Percentiles rank a stretch among this genome's conserved stretches.
phyloP scores from a whole-genome alignment of 2,888 invertebrate genomes.

The Cephus nigrinus region DNA sequence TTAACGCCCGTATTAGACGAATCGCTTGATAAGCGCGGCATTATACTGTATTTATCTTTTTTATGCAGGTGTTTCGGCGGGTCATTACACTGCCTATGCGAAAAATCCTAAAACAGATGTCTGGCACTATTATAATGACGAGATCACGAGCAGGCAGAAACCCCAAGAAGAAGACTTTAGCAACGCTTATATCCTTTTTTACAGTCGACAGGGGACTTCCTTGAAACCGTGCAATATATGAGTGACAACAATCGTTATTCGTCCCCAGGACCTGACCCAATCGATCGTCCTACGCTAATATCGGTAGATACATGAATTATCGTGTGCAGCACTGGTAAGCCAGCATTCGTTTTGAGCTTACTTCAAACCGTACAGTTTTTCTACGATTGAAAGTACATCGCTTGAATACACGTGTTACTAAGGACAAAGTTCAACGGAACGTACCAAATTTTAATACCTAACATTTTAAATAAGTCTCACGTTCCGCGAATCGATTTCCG shows the following conservation, averaged over 20 bases:
- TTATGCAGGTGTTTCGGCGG: constrained; percentile 70
- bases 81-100: constrained; percentile 74
- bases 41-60: not conserved
- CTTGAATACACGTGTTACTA: not conserved
- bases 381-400: not conserved
- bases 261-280: not conserved
- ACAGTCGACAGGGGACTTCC: constrained; percentile 69
- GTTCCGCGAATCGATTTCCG: not conserved
- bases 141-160: constrained; percentile 68
- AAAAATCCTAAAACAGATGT: constrained; percentile 69
- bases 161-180: constrained; percentile 72
- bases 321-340: not conserved
- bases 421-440: not conserved
- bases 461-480: not conserved
- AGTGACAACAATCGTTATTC: constrained; percentile 23
- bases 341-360: not conserved
- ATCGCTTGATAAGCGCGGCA: not conserved
- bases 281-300: not conserved
- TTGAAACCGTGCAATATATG: constrained; percentile 63
- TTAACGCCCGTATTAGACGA: not conserved
- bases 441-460: not conserved
- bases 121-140: constrained; percentile 75
- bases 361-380: not conserved
- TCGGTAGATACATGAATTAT: not conserved
- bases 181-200: constrained; percentile 74